These are phyloP conservation scores for Neelides sp. DNA, from an alignment of 1,140 invertebrate species.

Conservation along the genomic window DNA sequence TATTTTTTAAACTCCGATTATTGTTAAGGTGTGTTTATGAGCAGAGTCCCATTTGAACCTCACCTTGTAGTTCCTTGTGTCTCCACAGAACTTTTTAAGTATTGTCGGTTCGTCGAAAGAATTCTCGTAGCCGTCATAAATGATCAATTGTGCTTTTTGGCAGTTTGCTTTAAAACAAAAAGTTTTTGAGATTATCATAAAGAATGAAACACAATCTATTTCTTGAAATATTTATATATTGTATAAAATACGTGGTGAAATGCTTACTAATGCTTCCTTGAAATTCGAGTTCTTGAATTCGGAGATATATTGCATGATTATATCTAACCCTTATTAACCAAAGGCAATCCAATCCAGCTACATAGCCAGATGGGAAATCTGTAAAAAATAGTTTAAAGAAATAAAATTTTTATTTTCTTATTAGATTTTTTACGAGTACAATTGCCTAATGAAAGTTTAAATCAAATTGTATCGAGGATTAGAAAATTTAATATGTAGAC, in stretches of 20 bases:
- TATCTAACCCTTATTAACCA: constrained; percentile 39
- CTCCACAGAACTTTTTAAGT: constrained; percentile 29
- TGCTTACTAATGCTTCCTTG: constrained; percentile 36
- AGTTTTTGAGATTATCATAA: too few relatives aligned
- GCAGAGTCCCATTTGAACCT: neutral
- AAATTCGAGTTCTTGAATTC: constrained; percentile 37
- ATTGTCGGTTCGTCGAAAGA: constrained; percentile 21
- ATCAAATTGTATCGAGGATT: neutral
- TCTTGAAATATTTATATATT: neutral
- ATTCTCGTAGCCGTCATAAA: constrained; percentile 27
- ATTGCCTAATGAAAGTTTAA: too few relatives aligned
- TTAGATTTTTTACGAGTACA: too few relatives aligned
- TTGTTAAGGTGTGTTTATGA: neutral
- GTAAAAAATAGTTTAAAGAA: neutral
- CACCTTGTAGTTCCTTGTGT: constrained; percentile 27
- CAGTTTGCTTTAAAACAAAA: constrained; percentile 27
- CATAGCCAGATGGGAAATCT: constrained; percentile 36
- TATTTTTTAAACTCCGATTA: neutral
- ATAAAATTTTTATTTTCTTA: neutral
- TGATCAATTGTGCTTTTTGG: constrained; percentile 25
- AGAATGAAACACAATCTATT: constrained; percentile 3
- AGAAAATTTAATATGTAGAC: neutral
- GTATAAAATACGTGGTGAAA: neutral
- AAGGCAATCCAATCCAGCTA: constrained; percentile 36
- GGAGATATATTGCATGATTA: constrained; percentile 36